phyloP scores from a whole-genome alignment of 1,140 invertebrate species.

The Ceratina japonica region DNA sequence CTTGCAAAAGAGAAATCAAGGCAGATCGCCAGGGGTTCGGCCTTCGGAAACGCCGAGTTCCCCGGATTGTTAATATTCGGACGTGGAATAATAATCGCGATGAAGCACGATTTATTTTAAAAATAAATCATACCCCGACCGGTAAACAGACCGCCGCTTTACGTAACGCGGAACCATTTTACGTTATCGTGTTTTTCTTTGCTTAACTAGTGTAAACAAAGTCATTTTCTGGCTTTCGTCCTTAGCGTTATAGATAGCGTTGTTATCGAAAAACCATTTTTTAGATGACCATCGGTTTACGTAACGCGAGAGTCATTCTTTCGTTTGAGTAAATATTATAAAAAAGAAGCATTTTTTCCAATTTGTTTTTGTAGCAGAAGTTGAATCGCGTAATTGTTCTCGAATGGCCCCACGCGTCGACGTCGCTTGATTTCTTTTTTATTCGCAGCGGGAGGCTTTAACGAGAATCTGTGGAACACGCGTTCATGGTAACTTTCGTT shows the following conservation, averaged over 20 bases:
- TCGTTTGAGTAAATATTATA: too few species aligned
- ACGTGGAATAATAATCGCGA: constrained; percentile 38
- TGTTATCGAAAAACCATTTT: too few species aligned
- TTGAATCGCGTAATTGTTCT: background rate
- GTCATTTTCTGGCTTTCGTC: too few species aligned
- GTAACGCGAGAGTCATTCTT: background rate
- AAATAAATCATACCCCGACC: constrained; percentile 22
- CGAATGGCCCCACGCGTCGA: background rate
- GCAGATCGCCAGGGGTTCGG: constrained; percentile 51
- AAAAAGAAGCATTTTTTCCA: too few species aligned
- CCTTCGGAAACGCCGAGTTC: constrained; percentile 49
- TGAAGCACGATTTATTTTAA: constrained; percentile 26
- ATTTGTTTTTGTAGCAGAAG: too few species aligned
- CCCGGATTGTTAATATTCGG: constrained; percentile 49
- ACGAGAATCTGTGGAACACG: constrained; percentile 23
- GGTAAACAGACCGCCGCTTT: background rate
- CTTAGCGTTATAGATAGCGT: too few species aligned
- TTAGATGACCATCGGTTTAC: background rate
- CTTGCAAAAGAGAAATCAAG: constrained; percentile 48
- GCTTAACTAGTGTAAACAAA: background rate
- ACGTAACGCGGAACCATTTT: background rate
- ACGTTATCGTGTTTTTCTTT: background rate
- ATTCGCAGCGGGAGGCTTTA: constrained; percentile 26
- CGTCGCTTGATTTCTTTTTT: constrained; percentile 14
- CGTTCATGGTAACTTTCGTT: background rate